Evolutionary conservation across 2,888 invertebrate species (phyloP), one percentile per base, ranked within the genome.

Genomic region (Yponomeuta cagnagella): DNA sequence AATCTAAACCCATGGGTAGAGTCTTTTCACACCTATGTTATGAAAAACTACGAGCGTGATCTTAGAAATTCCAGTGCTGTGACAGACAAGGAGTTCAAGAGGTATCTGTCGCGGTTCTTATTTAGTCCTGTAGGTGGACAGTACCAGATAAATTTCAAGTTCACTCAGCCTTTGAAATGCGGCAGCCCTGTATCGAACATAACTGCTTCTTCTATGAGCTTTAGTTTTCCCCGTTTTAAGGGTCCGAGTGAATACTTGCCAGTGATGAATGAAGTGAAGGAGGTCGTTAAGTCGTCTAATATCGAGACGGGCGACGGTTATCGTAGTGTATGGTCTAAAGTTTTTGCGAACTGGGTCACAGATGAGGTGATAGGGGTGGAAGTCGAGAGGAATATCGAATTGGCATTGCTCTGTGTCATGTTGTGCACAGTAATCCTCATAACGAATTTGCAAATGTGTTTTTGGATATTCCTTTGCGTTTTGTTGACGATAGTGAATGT

Each of bases 341-440:
- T 93, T 70, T 96, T 96, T 79, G 95, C 94, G 10, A 94, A 94
- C 74, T 96, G 96, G 96, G 94, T 95, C 65, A 96, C 96, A 0
- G 96, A 96, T 80, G 96, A 96, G 87, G 93, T 95, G 10, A 96
- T 97, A 73, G 94, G 94, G 9, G 87, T 92, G 37, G 97, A 97
- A 89, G 94, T 97, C 15, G 94, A 95, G 76, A 91, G 96, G 73
- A 97, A 97, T 84, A 92, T 97, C 72, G 93, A 95, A 71, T 85
- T 97, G 68, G 96, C 97, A 0, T 89, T 96, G 72, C 79, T 95
- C 48, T 96, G 96, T 82, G 97, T 97, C 0, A 96, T 97, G 94
- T 80, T 94, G n/a, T 96, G 96, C 77, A 96, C 96, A 0, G 84
- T 95, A 15, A 80, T 96, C 43, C 89, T 97, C 43, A 96, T 97